These are phyloP conservation scores for Ochropacha duplaris DNA, from an alignment of 2,888 invertebrate species.

Conservation along the genomic window DNA sequence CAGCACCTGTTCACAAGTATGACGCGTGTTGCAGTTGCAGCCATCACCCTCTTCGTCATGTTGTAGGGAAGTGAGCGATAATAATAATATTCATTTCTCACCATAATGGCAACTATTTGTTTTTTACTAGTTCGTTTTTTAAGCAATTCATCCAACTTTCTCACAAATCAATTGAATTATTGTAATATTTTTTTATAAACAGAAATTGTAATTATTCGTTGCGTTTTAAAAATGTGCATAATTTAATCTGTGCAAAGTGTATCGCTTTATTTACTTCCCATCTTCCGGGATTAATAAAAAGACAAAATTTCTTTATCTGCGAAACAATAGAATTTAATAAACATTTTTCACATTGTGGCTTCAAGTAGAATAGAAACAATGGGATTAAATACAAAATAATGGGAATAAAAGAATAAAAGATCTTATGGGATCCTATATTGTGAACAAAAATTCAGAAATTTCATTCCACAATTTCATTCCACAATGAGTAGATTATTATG, in stretches of 20 bases:
- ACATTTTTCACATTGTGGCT: neutral
- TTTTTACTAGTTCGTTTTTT: too few relatives aligned
- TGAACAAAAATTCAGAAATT: neutral
- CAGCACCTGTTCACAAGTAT: too few relatives aligned
- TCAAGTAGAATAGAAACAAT: neutral
- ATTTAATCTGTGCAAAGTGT: too few relatives aligned
- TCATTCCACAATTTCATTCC: neutral
- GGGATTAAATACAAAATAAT: neutral
- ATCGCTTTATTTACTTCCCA: neutral
- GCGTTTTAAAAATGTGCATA: too few relatives aligned
- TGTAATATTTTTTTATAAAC: too few relatives aligned
- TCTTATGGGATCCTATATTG: neutral
- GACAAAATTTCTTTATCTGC: neutral
- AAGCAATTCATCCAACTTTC: neutral
- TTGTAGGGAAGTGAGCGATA: too few relatives aligned
- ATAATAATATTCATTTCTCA: neutral
- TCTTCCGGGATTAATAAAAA: neutral
- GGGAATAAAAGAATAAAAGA: neutral
- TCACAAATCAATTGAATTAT: neutral
- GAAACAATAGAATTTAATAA: neutral
- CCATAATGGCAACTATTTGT: neutral
- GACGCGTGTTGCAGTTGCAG: too few relatives aligned
- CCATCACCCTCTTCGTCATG: too few relatives aligned
- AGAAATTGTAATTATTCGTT: too few relatives aligned
- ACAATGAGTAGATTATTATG: neutral